Evolutionary conservation across 2,113 vertebrate genomes (phyloP).

Genomic region (Pseudorhombus dupliciocellatus): DNA sequence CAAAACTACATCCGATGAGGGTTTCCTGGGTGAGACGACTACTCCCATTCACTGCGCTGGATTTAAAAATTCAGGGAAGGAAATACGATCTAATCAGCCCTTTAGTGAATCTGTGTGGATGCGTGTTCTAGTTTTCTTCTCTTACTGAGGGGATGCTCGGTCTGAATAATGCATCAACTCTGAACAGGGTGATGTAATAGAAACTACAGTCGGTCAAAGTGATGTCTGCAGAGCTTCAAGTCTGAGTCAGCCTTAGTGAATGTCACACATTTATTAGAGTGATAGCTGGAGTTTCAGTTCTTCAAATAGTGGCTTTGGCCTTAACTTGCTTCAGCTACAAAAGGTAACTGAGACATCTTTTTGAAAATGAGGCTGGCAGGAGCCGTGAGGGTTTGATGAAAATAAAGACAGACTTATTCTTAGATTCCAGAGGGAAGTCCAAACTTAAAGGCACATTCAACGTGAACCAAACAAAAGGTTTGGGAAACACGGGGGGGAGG

Average conservation of each 20-base stretch:
- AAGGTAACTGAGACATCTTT: neutral
- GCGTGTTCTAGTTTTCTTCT: conserved; percentile 41
- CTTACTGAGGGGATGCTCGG: conserved; percentile 17
- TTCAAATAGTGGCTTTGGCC: neutral
- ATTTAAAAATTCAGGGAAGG: conserved; percentile 39
- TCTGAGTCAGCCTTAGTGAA: conserved; percentile 26
- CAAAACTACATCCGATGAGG: conserved; percentile 33
- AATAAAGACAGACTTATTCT: neutral
- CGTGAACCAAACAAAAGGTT: neutral
- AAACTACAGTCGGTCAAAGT: conserved; percentile 43
- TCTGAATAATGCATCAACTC: conserved; percentile 66
- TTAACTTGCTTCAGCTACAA: neutral
- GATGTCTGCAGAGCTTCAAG: conserved; percentile 14
- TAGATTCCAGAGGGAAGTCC: neutral
- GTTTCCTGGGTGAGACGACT: conserved; percentile 35
- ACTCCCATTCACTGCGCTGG: conserved; percentile 30
- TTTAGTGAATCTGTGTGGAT: conserved; percentile 48
- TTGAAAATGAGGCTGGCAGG: neutral
- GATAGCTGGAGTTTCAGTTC: neutral
- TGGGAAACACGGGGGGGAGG: too few species aligned
- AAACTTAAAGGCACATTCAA: neutral
- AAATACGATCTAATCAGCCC: conserved; percentile 45
- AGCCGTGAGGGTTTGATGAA: neutral
- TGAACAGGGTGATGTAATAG: conserved; percentile 49
- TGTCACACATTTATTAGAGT: conserved; percentile 7